Base-by-base conservation (phyloP, 2,888 invertebrate species). In the Chalcis sispes region DNA sequence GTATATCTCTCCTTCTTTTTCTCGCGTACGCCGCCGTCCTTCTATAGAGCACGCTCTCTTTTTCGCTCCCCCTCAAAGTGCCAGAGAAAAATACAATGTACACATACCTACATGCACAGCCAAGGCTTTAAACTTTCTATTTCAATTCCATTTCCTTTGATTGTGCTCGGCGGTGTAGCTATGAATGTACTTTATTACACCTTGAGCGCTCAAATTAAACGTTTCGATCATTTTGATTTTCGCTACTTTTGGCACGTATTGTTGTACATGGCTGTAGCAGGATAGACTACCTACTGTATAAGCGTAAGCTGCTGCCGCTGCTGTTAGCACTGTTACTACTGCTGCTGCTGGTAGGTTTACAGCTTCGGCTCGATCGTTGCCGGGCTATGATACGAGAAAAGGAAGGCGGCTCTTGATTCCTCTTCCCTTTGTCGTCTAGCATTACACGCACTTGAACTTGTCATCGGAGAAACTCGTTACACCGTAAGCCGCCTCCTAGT, bases 111-210 rank as follows among this genome's bases (percentile, higher is more conserved):
- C 23, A 20, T 18, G 27, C 62, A 50, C 32, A 32, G 8, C 15
- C 23, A 13, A 27, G 23, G n/a, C n/a, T n/a, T n/a, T 40, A 23
- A 46, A 58, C 65, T 72, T 72, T 72, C 65, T 50, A 72, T 65
- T 72, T 72, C 72, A 58, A 65, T 65, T 56, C 32, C 72, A 72
- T 64, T 48, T 72, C 48, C 48, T 52, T 64, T 18, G 54, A 52
- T 42, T 52, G 13, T 50, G 48, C 32, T 54, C 54, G 13, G 40
- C 40, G 36, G 52, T 52, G 52, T 52, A 52, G 52, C 36, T 3
- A 36, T 8, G 59, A 59, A 25, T 23, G n/a, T 58, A 54, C 25
- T 54, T 3, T 20, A 48, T 29, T 54, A 54, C 54, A 54, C 58
- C 36, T 58, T 18, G 25, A 27, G 54, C 25, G 25, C 54, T 23